phyloP scores from a whole-genome alignment of 1,140 invertebrate species.

The Lordiphosa stackelbergi region DNA sequence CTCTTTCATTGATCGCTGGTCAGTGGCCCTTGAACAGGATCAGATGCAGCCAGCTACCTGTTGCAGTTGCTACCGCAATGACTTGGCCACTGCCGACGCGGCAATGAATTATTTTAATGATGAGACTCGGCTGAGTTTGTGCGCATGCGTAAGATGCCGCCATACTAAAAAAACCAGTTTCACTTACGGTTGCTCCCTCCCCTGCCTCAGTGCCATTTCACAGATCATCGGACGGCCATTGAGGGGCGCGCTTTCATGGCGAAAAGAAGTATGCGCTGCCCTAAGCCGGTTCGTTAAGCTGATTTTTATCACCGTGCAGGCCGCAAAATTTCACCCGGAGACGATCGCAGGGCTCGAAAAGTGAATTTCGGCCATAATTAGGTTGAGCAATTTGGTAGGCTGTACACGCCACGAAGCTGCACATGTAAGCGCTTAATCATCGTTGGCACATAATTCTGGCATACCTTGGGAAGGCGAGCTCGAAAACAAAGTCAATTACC shows the following conservation, averaged over 20 bases:
- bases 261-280: conserved; percentile 32
- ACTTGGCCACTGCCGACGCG: conserved; percentile 2
- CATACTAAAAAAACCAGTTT: conserved; percentile 52
- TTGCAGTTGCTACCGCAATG: conserved; percentile 43
- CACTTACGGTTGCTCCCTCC: conserved; percentile 6
- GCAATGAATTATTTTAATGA: conserved; percentile 75
- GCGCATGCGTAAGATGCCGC: conserved; percentile 52
- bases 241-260: conserved; percentile 46
- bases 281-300: conserved; percentile 53
- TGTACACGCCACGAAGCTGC: conserved; percentile 49
- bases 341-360: conserved; percentile 24
- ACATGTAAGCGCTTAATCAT: conserved; percentile 33
- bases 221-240: conserved; percentile 47
- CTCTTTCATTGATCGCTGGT: conserved; percentile 28
- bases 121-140: conserved; percentile 40
- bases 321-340: conserved; percentile 49
- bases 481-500: conserved; percentile 49
- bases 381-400: conserved; percentile 54
- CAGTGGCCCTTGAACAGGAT: conserved; percentile 31
- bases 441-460: conserved; percentile 55
- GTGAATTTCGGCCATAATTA: conserved; percentile 55
- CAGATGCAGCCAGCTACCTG: conserved; percentile 48
- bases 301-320: conserved; percentile 49
- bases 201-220: conserved; percentile 14
- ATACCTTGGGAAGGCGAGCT: conserved; percentile 15